Percentiles rank a stretch among this genome's conserved stretches.
These are phyloP conservation scores for Osmoderma eremita DNA, from an alignment of 2,888 invertebrate species.

Conservation along the genomic window DNA sequence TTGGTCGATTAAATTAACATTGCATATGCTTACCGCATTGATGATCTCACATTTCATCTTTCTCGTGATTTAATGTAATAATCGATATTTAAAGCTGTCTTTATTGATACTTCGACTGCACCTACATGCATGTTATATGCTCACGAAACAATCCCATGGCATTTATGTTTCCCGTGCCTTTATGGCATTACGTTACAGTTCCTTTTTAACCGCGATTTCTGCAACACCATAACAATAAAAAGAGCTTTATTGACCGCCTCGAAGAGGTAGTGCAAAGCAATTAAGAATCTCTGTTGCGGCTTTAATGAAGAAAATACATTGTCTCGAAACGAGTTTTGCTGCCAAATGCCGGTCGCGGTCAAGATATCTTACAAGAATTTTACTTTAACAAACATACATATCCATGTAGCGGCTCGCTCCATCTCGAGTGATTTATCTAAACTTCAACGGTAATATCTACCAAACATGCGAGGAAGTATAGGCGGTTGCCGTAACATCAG, in stretches of 20 bases:
- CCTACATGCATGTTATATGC: neutral
- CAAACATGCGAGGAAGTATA: slow-evolving; percentile 20
- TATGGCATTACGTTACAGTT: slow-evolving; percentile 1
- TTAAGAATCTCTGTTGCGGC: slow-evolving; percentile 33
- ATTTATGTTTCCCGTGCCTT: slow-evolving; percentile 6
- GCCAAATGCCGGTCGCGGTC: slow-evolving; percentile 17
- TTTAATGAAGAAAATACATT: slow-evolving; percentile 35
- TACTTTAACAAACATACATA: slow-evolving; percentile 19
- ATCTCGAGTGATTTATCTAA: slow-evolving; percentile 30
- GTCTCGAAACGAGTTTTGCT: slow-evolving; percentile 28
- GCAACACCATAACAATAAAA: slow-evolving; percentile 30
- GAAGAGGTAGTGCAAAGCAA: slow-evolving; percentile 23
- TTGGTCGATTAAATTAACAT: no score
- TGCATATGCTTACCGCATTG: no score
- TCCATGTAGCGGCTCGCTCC: slow-evolving; percentile 23
- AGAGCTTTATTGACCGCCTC: slow-evolving; percentile 28
- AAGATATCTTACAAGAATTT: slow-evolving; percentile 27
- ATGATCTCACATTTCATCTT: no score
- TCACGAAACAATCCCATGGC: slow-evolving; percentile 20
- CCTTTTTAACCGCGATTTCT: neutral
- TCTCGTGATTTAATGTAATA: no score
- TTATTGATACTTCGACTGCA: no score
- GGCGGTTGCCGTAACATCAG: slow-evolving; percentile 21
- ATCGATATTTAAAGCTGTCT: no score
- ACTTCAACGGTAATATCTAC: slow-evolving; percentile 16